phyloP scores from a whole-genome alignment of 2,888 invertebrate species.

The Acanthosepion esculentum region DNA sequence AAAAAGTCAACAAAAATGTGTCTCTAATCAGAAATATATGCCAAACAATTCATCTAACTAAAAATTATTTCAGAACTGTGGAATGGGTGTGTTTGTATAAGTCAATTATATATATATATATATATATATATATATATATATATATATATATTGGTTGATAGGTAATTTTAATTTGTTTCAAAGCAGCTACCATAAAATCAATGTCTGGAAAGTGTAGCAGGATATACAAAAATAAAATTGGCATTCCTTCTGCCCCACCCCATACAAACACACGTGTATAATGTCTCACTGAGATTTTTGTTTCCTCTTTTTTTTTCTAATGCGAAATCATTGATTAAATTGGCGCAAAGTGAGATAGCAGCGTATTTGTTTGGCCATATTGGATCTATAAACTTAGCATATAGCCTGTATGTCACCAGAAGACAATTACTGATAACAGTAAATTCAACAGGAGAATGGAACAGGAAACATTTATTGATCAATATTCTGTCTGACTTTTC shows the following conservation, averaged over 20 bases:
- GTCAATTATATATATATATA: not conserved
- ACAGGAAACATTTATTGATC: slow-evolving; percentile 33
- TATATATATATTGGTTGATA: not conserved
- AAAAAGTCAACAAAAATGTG: not conserved
- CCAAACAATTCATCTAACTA: not conserved
- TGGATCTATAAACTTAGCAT: slow-evolving; percentile 33
- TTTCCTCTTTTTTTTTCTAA: not conserved
- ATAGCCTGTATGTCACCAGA: slow-evolving; percentile 33
- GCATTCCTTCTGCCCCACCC: not conserved
- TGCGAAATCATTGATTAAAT: slow-evolving; percentile 33
- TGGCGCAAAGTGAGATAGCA: slow-evolving; percentile 33
- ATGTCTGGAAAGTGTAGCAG: slow-evolving; percentile 33
- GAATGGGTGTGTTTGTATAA: too few relatives aligned
- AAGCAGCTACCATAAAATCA: slow-evolving; percentile 22
- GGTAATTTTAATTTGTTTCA: slow-evolving; percentile 14
- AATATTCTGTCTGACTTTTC: slow-evolving; percentile 33
- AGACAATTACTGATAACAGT: slow-evolving; percentile 33
- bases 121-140: not conserved
- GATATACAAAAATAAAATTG: slow-evolving; percentile 33
- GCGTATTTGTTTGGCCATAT: slow-evolving; percentile 33
- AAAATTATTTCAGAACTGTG: not conserved
- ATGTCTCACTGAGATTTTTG: slow-evolving; percentile 21
- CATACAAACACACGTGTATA: not conserved
- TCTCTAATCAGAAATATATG: not conserved
- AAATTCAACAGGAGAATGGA: slow-evolving; percentile 33